A percentile compares a stretch with the other conserved stretches of the same genome.
Conservation (phyloP, 2,888 invertebrate genomes). For the Mimachlamys varia region DNA sequence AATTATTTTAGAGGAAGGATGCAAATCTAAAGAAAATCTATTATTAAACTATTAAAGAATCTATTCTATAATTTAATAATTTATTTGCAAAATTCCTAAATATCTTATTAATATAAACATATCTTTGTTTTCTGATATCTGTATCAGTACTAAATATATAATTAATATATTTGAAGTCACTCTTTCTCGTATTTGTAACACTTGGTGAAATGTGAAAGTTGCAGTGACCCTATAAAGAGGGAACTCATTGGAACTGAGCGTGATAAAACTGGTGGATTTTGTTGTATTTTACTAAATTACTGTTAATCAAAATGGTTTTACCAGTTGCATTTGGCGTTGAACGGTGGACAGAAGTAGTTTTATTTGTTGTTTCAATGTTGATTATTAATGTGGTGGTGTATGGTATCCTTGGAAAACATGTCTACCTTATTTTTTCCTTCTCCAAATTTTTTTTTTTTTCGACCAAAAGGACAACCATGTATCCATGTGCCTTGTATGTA, state of each 20-base stretch:
- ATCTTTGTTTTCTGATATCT: slow-evolving; percentile 27
- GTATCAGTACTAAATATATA: not conserved
- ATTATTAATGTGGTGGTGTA: not conserved
- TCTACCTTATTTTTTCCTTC: not conserved
- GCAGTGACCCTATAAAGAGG: not conserved
- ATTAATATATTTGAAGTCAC: not conserved
- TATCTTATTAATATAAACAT: not conserved
- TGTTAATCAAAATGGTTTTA: slow-evolving; percentile 31
- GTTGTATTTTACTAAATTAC: slow-evolving; percentile 33
- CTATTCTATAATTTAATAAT: not conserved
- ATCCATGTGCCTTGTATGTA: slow-evolving; percentile 24
- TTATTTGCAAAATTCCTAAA: too few relatives aligned
- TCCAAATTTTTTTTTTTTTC: not conserved
- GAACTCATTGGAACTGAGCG: not conserved
- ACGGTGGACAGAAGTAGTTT: slow-evolving; percentile 15
- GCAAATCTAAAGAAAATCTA: not conserved
- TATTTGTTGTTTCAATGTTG: not conserved
- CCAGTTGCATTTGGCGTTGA: not conserved
- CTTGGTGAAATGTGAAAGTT: not conserved
- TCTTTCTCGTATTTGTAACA: not conserved
- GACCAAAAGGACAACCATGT: not conserved
- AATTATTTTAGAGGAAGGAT: not conserved
- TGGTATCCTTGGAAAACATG: not conserved
- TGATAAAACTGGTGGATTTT: not conserved
- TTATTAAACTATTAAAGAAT: not conserved